Percentiles rank a stretch among this genome's conserved stretches.
Evolutionary conservation across 2,113 vertebrate genomes (phyloP).

Genomic region (Oncorhynchus tshawytscha): DNA sequence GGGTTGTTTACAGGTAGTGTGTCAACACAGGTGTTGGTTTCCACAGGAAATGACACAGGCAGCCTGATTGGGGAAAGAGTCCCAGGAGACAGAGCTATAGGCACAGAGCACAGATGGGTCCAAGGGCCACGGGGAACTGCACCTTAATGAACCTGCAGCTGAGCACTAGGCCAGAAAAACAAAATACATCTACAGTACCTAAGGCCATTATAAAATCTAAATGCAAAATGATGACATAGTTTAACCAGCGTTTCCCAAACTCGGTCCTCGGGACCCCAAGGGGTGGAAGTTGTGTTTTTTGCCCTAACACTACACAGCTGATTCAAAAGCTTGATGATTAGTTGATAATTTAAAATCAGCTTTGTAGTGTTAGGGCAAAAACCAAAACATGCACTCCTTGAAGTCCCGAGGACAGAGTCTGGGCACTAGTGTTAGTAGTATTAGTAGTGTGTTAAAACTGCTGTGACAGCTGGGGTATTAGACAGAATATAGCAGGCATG

Average conservation of each 20-base stretch:
- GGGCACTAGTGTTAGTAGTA: conserved; percentile 35
- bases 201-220: conserved; percentile 56
- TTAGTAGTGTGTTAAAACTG: conserved; percentile 68
- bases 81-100: conserved; percentile 81
- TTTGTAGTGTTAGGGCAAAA: too few species aligned
- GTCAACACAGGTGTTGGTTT: conserved; percentile 86
- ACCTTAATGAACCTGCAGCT: conserved; percentile 87
- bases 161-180: conserved; percentile 68
- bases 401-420: too few species aligned
- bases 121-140: conserved; percentile 79
- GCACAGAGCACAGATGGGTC: conserved; percentile 87
- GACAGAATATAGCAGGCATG: conserved; percentile 60
- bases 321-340: too few species aligned
- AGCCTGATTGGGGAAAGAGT: conserved; percentile 79
- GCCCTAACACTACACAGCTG: too few species aligned
- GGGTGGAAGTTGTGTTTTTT: too few species aligned
- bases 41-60: conserved; percentile 86
- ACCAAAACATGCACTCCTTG: too few species aligned
- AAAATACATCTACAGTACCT: conserved; percentile 69
- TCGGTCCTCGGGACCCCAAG: too few species aligned
- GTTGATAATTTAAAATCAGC: too few species aligned
- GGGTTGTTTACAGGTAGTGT: conserved; percentile 83
- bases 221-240: conserved; percentile 15
- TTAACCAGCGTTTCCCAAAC: not conserved
- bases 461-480: conserved; percentile 73